Conservation (phyloP, 2,113 vertebrate genomes). For the Lucifuga dentata region DNA sequence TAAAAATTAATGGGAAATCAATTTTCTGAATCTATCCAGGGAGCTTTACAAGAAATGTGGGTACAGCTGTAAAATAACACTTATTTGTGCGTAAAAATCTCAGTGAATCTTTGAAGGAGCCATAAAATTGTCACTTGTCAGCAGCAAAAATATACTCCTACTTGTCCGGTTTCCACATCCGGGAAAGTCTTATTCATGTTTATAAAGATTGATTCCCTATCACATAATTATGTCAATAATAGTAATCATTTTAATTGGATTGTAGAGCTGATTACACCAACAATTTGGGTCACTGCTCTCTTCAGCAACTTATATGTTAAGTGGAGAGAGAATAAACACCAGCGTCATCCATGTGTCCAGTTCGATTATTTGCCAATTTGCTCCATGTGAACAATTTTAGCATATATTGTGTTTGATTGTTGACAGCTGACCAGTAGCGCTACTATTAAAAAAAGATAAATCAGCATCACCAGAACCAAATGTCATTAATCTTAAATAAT, state of each 20-base stretch:
- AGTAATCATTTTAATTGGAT: background rate
- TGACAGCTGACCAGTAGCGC: too few relatives aligned
- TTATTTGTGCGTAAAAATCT: background rate
- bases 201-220: conserved; percentile 11
- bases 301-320: too few relatives aligned
- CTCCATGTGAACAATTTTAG: too few relatives aligned
- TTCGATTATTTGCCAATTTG: too few relatives aligned
- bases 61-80: conserved; percentile 1
- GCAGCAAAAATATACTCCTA: background rate
- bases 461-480: too few relatives aligned
- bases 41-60: background rate
- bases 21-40: too few relatives aligned
- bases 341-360: too few relatives aligned
- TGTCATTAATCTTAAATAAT: too few relatives aligned
- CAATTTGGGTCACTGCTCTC: background rate
- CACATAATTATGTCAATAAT: background rate
- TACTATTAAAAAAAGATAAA: too few relatives aligned
- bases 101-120: background rate
- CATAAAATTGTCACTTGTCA: background rate
- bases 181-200: background rate
- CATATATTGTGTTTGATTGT: too few relatives aligned
- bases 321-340: too few relatives aligned
- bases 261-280: background rate
- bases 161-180: conserved; percentile 9
- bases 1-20: too few relatives aligned